Evolutionary conservation across 2,113 vertebrate species (phyloP).

Genomic region (Ictidomys tridecemlineatus): DNA sequence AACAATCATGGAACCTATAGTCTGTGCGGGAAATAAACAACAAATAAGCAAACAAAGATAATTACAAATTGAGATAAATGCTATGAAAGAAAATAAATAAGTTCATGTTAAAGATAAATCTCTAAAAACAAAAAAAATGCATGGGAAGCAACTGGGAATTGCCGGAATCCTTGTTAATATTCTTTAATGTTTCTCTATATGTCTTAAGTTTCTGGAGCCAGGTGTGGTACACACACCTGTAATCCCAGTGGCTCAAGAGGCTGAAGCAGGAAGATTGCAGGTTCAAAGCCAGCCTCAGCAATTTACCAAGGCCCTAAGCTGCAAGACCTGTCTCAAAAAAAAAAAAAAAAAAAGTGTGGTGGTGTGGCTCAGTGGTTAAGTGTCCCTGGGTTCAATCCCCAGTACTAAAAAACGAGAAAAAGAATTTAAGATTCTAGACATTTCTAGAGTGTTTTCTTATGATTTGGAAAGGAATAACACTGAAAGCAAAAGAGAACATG

Average conservation of each 20-base stretch:
- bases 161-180: background rate
- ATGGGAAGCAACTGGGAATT: conserved; percentile 1
- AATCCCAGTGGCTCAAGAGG: too few species aligned
- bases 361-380: too few species aligned
- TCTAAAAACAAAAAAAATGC: background rate
- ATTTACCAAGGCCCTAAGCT: too few species aligned
- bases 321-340: too few species aligned
- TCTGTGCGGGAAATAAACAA: background rate
- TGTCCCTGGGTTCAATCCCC: too few species aligned
- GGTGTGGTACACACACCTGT: too few species aligned
- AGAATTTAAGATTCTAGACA: background rate
- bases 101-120: background rate
- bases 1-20: background rate
- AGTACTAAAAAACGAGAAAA: too few species aligned
- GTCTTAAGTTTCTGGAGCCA: background rate
- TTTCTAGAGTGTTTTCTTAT: conserved; percentile 52
- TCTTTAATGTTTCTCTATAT: background rate
- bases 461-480: conserved; percentile 35
- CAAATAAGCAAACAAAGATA: conserved; percentile 33
- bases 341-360: too few species aligned
- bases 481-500: conserved; percentile 28
- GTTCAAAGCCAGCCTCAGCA: too few species aligned
- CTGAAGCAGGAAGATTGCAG: too few species aligned
- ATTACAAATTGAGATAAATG: conserved; percentile 34
- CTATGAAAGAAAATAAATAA: conserved; percentile 52